Evolutionary conservation across 2,113 vertebrate species (phyloP).

Genomic region (Rana temporaria): DNA sequence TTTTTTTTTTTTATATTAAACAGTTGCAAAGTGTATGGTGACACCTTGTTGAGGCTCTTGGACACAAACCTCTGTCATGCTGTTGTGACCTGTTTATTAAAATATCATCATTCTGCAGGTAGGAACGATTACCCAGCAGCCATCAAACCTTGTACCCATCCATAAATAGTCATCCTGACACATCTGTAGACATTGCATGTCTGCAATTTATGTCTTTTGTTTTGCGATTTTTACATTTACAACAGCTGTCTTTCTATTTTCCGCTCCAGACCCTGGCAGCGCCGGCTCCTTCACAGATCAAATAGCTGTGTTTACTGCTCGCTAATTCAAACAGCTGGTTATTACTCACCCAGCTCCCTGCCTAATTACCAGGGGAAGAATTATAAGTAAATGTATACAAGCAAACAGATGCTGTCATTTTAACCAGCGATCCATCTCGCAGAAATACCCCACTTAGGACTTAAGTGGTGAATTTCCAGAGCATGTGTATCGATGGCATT

Average conservation of each 20-base stretch:
- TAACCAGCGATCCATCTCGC: constrained; percentile 69
- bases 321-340: constrained; percentile 76
- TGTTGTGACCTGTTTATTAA: no score
- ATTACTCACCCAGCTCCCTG: constrained; percentile 64
- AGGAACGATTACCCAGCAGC: neutral
- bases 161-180: constrained; percentile 44
- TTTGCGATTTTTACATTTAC: constrained; percentile 38
- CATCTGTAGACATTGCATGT: constrained; percentile 29
- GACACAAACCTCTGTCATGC: no score
- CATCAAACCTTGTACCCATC: neutral
- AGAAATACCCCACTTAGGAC: constrained; percentile 70
- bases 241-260: constrained; percentile 60
- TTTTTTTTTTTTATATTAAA: no score
- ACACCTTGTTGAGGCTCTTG: no score
- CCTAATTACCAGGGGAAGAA: constrained; percentile 73
- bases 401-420: constrained; percentile 79
- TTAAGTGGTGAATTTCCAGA: constrained; percentile 63
- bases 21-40: no score
- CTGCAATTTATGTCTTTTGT: neutral
- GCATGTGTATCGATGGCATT: constrained; percentile 63
- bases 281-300: constrained; percentile 74
- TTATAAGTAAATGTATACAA: constrained; percentile 76
- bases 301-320: constrained; percentile 64
- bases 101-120: neutral
- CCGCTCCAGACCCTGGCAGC: constrained; percentile 63